phyloP scores from a whole-genome alignment of 2,797 vertebrate genomes.

The Lutjanus argentimaculatus region DNA sequence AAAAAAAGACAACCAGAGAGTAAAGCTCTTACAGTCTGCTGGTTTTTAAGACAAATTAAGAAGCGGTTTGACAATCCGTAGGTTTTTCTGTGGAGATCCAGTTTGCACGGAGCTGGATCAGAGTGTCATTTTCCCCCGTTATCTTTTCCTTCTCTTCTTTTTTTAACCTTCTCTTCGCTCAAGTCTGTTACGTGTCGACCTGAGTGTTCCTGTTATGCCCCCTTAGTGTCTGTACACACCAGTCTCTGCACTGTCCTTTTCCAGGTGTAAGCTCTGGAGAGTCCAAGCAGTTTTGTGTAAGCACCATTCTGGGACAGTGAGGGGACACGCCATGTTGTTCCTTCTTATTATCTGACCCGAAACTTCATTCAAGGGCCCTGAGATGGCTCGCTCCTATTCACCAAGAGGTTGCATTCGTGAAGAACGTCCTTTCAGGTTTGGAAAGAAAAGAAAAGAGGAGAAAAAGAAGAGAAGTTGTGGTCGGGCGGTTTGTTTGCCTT shows the following conservation, averaged over 20 bases:
- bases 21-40: conserved; percentile 71
- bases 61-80: conserved; percentile 55
- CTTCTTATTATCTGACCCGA: conserved; percentile 52
- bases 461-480: conserved; percentile 43
- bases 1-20: conserved; percentile 68
- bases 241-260: conserved; percentile 48
- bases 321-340: conserved; percentile 41
- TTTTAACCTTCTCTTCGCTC: conserved; percentile 22
- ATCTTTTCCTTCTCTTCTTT: conserved; percentile 20
- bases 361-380: conserved; percentile 71
- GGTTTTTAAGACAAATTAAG: conserved; percentile 65
- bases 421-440: conserved; percentile 49
- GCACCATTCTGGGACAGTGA: conserved; percentile 56
- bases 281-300: conserved; percentile 60
- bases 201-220: conserved; percentile 67
- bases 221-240: conserved; percentile 51
- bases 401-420: conserved; percentile 41
- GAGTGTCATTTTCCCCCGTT: conserved; percentile 1
- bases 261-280: conserved; percentile 47
- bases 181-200: conserved; percentile 43
- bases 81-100: conserved; percentile 42
- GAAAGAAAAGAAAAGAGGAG: conserved; percentile 5
- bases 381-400: conserved; percentile 65
- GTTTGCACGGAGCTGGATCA: conserved; percentile 39
- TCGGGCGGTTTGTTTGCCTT: conserved; percentile 55